Evolutionary conservation across 2,113 vertebrate species (phyloP).

Genomic region (Bos javanicus): DNA sequence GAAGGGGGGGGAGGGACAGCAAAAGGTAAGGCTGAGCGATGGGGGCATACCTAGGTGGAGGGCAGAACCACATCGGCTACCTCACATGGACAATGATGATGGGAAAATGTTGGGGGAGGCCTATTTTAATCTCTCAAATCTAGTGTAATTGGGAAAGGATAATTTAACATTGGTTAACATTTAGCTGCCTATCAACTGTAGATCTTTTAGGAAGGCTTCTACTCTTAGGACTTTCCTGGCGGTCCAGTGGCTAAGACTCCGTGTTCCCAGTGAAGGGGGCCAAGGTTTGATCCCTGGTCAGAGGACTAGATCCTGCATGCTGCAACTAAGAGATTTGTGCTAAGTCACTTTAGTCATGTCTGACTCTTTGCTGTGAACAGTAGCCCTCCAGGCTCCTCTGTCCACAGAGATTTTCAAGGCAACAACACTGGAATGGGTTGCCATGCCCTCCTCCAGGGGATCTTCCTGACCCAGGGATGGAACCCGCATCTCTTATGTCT

Average conservation of each 20-base stretch:
- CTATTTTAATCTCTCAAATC: neutral
- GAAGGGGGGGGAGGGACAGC: no score
- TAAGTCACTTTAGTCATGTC: neutral
- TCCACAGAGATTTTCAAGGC: neutral
- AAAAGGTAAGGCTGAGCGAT: neutral
- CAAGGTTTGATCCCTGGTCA: neutral
- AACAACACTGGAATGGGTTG: neutral
- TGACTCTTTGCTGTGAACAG: neutral
- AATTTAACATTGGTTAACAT: neutral
- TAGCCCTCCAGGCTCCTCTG: neutral
- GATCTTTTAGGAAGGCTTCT: neutral
- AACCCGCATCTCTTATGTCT: neutral
- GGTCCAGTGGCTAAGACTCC: neutral
- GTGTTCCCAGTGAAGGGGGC: neutral
- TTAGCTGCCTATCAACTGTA: neutral
- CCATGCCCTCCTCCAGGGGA: neutral
- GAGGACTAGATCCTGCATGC: neutral
- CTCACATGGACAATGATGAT: neutral
- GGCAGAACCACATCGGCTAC: neutral
- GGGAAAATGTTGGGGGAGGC: neutral
- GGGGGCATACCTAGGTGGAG: neutral
- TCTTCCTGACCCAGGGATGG: neutral
- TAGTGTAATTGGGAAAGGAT: neutral
- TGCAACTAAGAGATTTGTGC: neutral
- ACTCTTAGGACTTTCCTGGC: neutral